These are phyloP conservation scores for Ondatra zibethicus DNA, from an alignment of 2,113 vertebrate genomes.

Conservation along the genomic window DNA sequence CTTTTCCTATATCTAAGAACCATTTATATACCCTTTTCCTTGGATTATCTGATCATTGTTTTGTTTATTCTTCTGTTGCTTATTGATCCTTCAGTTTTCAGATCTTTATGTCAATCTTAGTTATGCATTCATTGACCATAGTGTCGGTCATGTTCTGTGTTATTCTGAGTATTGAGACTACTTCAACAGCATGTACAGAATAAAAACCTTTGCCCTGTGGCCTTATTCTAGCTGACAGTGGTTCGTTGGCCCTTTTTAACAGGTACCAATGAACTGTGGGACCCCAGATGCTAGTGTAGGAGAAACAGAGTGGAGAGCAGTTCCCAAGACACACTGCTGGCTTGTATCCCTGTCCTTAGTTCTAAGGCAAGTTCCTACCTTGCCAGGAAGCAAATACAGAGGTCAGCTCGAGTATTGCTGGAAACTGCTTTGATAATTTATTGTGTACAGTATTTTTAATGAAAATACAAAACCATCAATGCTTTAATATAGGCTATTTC, in stretches of 20 bases:
- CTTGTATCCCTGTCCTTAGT: neutral
- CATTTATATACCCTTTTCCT: constrained; percentile 6
- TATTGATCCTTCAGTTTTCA: constrained; percentile 28
- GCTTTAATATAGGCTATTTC: neutral
- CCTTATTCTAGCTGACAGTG: neutral
- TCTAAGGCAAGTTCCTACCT: neutral
- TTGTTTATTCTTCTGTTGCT: constrained; percentile 25
- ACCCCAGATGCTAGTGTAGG: neutral
- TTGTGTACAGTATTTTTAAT: neutral
- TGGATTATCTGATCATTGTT: neutral
- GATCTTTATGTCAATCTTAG: neutral
- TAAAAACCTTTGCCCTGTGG: neutral
- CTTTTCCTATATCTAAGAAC: constrained; percentile 31
- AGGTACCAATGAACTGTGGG: neutral
- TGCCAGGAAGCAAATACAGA: neutral
- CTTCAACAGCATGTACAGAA: neutral
- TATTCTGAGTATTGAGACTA: neutral
- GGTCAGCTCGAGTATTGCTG: neutral
- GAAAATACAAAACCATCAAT: neutral
- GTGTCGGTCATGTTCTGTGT: neutral
- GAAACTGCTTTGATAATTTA: constrained; percentile 37
- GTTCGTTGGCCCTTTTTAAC: neutral
- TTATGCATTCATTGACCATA: constrained; percentile 39
- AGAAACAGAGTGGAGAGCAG: neutral
- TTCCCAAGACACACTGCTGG: neutral